Evolutionary conservation across 2,797 vertebrate species (phyloP).

Genomic region (Argya squamiceps): DNA sequence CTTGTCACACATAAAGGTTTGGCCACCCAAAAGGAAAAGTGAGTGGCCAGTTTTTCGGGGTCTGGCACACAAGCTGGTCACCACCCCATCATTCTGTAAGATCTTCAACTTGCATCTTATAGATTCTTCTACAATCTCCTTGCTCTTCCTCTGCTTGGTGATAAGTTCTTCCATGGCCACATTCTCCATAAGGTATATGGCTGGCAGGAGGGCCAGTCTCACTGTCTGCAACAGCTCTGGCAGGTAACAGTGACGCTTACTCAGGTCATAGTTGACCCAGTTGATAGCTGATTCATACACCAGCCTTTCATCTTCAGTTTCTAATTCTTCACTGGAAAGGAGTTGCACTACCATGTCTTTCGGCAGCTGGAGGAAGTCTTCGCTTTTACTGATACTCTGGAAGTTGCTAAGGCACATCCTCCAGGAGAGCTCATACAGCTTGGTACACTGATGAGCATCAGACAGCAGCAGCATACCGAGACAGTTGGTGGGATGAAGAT

Average conservation of each 20-base stretch:
- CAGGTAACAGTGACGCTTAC: conserved; percentile 88
- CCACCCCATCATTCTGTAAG: conserved; percentile 94
- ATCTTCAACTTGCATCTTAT: conserved; percentile 97
- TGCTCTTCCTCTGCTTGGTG: conserved; percentile 92
- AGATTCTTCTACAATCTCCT: conserved; percentile 95
- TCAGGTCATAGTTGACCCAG: conserved; percentile 96
- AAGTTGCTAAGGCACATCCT: conserved; percentile 98
- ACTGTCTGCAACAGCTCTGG: conserved; percentile 92
- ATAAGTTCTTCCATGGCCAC: conserved; percentile 96
- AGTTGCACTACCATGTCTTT: conserved; percentile 97
- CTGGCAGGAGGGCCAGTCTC: conserved; percentile 91
- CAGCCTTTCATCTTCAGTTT: conserved; percentile 95
- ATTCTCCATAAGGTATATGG: conserved; percentile 98
- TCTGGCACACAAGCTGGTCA: conserved; percentile 93
- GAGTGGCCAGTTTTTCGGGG: conserved; percentile 96
- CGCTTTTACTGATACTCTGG: conserved; percentile 94
- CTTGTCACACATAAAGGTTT: conserved; percentile 99
- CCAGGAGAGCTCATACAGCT: conserved; percentile 96
- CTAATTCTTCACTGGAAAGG: conserved; percentile 94
- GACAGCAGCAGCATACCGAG: conserved; percentile 96
- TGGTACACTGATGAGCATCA: conserved; percentile 95
- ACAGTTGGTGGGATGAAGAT: conserved; percentile 95
- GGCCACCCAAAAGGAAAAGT: conserved; percentile 93
- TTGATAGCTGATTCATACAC: conserved; percentile 95
- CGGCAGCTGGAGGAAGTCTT: conserved; percentile 97